Conservation (phyloP, 2,888 invertebrate genomes). For the Cerastis leucographa region DNA sequence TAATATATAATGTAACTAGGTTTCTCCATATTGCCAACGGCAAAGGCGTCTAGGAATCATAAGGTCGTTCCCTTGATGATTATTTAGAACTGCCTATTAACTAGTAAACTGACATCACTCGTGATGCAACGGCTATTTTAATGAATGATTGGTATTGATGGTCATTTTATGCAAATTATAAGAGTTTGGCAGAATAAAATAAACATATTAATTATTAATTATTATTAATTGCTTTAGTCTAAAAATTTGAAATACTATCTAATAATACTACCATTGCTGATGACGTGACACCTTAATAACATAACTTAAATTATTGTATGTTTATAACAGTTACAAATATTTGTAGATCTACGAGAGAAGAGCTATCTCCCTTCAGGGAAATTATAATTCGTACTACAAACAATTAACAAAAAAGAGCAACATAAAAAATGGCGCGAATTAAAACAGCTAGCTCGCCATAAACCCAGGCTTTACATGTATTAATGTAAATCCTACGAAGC, state of each 20-base stretch:
- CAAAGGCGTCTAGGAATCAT: neutral
- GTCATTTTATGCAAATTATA: neutral
- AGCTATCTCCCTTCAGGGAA: neutral
- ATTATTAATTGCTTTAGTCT: neutral
- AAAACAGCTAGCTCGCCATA: slow-evolving; percentile 31
- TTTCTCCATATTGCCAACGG: neutral
- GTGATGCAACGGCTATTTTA: neutral
- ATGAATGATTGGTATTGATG: neutral
- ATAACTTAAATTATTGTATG: neutral
- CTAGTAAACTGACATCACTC: neutral
- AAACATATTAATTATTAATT: too few species aligned
- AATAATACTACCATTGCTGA: neutral
- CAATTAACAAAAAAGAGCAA: slow-evolving; percentile 23
- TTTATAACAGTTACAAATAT: neutral
- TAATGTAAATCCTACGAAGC: slow-evolving; percentile 40
- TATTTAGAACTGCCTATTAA: slow-evolving; percentile 1
- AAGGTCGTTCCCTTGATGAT: slow-evolving; percentile 2
- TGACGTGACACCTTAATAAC: neutral
- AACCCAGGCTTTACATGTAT: slow-evolving; percentile 37
- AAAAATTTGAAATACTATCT: neutral
- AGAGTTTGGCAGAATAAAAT: neutral
- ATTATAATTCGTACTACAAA: slow-evolving; percentile 27
- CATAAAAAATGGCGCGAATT: slow-evolving; percentile 42
- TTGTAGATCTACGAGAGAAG: neutral
- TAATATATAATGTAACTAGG: neutral